These are phyloP conservation scores for Mylabris phalerata DNA, from an alignment of 1,140 invertebrate species.

Conservation along the genomic window DNA sequence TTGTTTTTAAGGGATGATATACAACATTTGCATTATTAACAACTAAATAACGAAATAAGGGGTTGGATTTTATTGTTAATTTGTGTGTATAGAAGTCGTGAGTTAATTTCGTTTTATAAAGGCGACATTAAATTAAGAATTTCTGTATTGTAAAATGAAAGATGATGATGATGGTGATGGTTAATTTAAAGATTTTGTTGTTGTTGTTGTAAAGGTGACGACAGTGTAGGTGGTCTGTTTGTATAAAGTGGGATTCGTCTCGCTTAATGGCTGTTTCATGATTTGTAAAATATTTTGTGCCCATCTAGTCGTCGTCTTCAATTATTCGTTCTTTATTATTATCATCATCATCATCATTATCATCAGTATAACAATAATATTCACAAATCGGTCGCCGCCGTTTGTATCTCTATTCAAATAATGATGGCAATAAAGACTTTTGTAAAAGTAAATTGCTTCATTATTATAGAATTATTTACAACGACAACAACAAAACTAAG, in stretches of 20 bases:
- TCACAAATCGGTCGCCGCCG: not conserved
- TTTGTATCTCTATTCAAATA: constrained; percentile 7
- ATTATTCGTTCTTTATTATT: no score
- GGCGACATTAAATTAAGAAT: constrained; percentile 13
- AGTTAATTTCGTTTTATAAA: not conserved
- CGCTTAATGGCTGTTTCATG: constrained; percentile 21
- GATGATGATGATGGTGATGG: not conserved
- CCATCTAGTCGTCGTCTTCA: not conserved
- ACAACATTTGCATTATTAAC: not conserved
- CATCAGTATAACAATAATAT: not conserved
- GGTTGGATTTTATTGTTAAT: no score
- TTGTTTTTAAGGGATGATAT: not conserved
- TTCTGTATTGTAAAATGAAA: not conserved
- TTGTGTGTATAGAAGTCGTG: not conserved
- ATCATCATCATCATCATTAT: no score
- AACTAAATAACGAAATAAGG: not conserved
- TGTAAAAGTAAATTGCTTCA: constrained; percentile 3
- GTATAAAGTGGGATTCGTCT: constrained; percentile 19
- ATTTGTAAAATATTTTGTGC: constrained; percentile 21
- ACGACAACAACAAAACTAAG: not conserved
- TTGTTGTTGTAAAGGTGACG: constrained; percentile 14
- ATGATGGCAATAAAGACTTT: not conserved
- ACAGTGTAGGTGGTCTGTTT: constrained; percentile 26
- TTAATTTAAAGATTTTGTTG: constrained; percentile 16
- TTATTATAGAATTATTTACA: constrained; percentile 5